Evolutionary conservation across 2,888 invertebrate species (phyloP).

Genomic region (Hydroisotoma schaefferi): DNA sequence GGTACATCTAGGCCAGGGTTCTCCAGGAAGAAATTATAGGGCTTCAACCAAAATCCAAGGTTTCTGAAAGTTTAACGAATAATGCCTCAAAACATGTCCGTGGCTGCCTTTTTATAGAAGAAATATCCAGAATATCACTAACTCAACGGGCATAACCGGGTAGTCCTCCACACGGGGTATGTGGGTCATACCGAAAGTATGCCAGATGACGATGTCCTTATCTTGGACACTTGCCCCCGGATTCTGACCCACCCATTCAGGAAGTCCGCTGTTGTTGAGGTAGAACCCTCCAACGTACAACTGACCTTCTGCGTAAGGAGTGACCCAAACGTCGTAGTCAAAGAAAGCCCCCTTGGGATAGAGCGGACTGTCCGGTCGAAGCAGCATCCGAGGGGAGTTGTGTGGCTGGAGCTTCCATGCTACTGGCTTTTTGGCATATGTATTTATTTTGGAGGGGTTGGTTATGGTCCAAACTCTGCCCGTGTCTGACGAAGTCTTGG

Average conservation of each 20-base stretch:
- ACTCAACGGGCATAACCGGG: conserved; percentile 38
- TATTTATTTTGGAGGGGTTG: conserved; percentile 12
- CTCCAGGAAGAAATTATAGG: too few species aligned
- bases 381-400: conserved; percentile 14
- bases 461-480: conserved; percentile 24
- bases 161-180: conserved; percentile 29
- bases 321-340: conserved; percentile 32
- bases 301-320: conserved; percentile 29
- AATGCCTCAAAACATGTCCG: too few species aligned
- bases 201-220: conserved; percentile 23
- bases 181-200: conserved; percentile 21
- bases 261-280: conserved; percentile 17
- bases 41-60: too few species aligned
- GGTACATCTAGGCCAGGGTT: too few species aligned
- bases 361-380: conserved; percentile 20
- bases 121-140: too few species aligned
- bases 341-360: conserved; percentile 21
- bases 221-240: conserved; percentile 7
- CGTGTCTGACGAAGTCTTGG: conserved; percentile 4
- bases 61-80: too few species aligned
- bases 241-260: conserved; percentile 10
- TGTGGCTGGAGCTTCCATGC: conserved; percentile 26
- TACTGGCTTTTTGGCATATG: conserved; percentile 11
- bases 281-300: conserved; percentile 30
- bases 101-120: too few species aligned